Conservation (phyloP, 2,797 vertebrate genomes). For the Ibycter americanus region DNA sequence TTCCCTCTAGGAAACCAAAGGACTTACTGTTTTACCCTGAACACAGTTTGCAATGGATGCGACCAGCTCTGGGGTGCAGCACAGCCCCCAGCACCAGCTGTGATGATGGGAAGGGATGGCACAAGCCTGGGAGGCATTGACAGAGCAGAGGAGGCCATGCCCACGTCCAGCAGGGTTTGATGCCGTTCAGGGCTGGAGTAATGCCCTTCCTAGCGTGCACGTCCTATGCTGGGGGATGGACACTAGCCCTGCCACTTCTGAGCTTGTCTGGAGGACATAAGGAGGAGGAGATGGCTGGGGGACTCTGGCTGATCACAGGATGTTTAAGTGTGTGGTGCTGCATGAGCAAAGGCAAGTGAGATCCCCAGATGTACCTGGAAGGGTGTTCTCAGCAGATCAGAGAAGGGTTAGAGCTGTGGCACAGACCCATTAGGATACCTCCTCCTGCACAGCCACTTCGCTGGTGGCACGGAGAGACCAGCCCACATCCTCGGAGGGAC, state of each 20-base stretch:
- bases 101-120: not conserved
- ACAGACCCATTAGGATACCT: not conserved
- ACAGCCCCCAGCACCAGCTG: not conserved
- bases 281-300: not conserved
- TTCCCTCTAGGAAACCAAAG: not conserved
- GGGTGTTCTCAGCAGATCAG: not conserved
- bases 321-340: not conserved
- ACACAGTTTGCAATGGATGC: not conserved
- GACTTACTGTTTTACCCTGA: not conserved
- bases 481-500: not conserved
- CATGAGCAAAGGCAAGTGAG: not conserved
- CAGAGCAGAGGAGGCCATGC: not conserved
- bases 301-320: not conserved
- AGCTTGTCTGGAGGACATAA: not conserved
- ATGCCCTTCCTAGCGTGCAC: not conserved
- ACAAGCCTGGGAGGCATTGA: not conserved
- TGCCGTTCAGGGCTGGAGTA: not conserved
- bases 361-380: not conserved
- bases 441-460: not conserved
- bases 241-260: not conserved
- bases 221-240: not conserved
- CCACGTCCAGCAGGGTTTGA: not conserved
- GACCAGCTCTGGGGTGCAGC: not conserved
- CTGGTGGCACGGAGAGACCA: not conserved
- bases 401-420: not conserved